These are phyloP conservation scores for Oscheius sp. DNA, from an alignment of 2,888 invertebrate genomes.

Conservation along the genomic window DNA sequence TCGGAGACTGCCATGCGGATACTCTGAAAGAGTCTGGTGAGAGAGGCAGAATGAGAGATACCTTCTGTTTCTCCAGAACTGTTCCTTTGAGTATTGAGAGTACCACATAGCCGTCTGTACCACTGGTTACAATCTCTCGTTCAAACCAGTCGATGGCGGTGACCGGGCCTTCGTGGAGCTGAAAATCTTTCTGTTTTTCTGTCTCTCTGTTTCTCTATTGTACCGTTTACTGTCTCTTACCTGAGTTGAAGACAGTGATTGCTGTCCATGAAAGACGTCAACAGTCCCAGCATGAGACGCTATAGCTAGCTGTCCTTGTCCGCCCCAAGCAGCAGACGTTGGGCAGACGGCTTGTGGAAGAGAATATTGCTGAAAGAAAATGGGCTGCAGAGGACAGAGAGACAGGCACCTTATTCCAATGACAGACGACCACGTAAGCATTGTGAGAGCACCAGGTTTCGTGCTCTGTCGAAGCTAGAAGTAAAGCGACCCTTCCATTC, in stretches of 20 bases:
- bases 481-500: slow-evolving; percentile 26
- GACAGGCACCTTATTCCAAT: slow-evolving; percentile 24
- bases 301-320: slow-evolving; percentile 15
- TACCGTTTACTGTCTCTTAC: not conserved
- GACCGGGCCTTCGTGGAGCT: slow-evolving; percentile 30
- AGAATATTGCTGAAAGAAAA: slow-evolving; percentile 10
- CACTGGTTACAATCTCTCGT: slow-evolving; percentile 11
- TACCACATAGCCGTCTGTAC: slow-evolving; percentile 21
- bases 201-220: too few relatives aligned
- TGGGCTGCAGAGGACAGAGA: not conserved
- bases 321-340: slow-evolving; percentile 21
- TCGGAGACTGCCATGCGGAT: slow-evolving; percentile 22
- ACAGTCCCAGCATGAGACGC: slow-evolving; percentile 19
- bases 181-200: not conserved
- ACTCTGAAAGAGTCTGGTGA: not conserved
- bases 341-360: slow-evolving; percentile 34
- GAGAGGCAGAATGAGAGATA: not conserved
- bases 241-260: slow-evolving; percentile 5
- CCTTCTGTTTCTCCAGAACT: slow-evolving; percentile 20
- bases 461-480: slow-evolving; percentile 1
- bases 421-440: slow-evolving; percentile 28
- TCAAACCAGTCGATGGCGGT: slow-evolving; percentile 21
- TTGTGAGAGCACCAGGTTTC: slow-evolving; percentile 31
- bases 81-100: slow-evolving; percentile 17
- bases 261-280: slow-evolving; percentile 25